Base-by-base conservation (phyloP, 30 jellyfish, hydroid and myxozoan species). In the Pseudorhiza aurosa region DNA sequence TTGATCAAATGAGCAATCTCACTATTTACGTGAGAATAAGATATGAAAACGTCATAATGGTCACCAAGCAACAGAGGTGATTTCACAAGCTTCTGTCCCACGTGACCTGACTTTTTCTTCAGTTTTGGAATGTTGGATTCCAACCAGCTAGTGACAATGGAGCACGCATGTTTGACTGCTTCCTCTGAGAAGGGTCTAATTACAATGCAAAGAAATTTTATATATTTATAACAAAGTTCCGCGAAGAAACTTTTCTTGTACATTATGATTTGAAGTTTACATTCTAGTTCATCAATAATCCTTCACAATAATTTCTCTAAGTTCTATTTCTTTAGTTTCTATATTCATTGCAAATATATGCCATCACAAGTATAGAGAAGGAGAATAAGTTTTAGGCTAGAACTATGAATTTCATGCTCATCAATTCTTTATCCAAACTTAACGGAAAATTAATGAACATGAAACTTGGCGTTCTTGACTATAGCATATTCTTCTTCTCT, bases 21-120 rank as follows among this genome's bases (percentile, higher is more conserved):
- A 35, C 78, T 59, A 87, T 83, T 87, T 50, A n/a, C 29, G 68
- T 85, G 98, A 12, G 96, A 75, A 68, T 90, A 90, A 8, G 98
- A 90, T 1, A 90, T 85, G 68, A 90, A 90, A 49, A 90, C 95
- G 43, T 90, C 98, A 72, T 74, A 90, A 21, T 42, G 59, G 39
- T 57, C 79, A 40, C 82, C 58, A n/a, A 35, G 46, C 4, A 75
- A 51, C 2, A 58, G 6, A 8, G 68, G 32, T 10, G 87, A 12
- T 21, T 50, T 37, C 28, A 44, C 17, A n/a, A 21, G 27, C 19
- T 31, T 15, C 10, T 32, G 50, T 2, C 1, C 18, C 4, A 5
- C 42, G 21, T 4, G 18, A 1, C 33, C 59, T 43, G 26, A 2
- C 6, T 25, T 25, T 22, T 22, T 56, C 62, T 32, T 78, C 50